Base-by-base conservation (phyloP, 2,888 invertebrate genomes). In the Frankliniella intonsa region DNA sequence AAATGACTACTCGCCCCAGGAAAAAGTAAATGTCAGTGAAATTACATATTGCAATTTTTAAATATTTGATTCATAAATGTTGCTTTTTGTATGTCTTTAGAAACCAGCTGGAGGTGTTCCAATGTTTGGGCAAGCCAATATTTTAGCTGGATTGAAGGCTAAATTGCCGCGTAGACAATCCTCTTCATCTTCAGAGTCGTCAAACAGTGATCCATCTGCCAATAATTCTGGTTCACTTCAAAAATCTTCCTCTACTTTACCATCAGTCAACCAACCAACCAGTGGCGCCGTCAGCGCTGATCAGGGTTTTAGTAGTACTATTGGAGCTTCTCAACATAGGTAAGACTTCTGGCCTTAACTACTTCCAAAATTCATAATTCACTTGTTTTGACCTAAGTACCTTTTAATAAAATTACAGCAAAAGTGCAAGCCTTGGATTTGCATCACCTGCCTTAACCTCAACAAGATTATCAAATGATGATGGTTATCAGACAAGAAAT, bases 71-170 rank as follows among this genome's bases (percentile, higher is more conserved):
- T 17, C 62, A 7, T 38, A 38, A 38, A 38, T 38, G 38, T 62
- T 11, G 0, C 62, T 7, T 17, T 11, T 62, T 62, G 1, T 17
- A 19, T 62, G 19, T 62, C 62, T 62, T n/a, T 88, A 93, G 92
- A 92, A 91, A 89, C 91, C 92, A 10, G 86, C 90, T 8, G 92
- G 92, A 2, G 92, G 90, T 1, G 90, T 91, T 81, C 90, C 92
- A 12, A 86, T 92, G 76, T 90, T 92, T 84, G 92, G 91, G 85
- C 86, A 3, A 88, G 87, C 81, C 87, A 88, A 85, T 25, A 25
- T 76, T 9, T 76, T 76, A 25, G 69, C 22, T 25, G 69, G 69
- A 12, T 25, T 76, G 12, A 76, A 76, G 25, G 69, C 69, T 12
- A 76, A 76, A 25, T 10, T 76, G 10, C 69, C 69, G 5, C 69